phyloP scores from a whole-genome alignment of 2,888 invertebrate genomes.

The Cheilosia urbana region DNA sequence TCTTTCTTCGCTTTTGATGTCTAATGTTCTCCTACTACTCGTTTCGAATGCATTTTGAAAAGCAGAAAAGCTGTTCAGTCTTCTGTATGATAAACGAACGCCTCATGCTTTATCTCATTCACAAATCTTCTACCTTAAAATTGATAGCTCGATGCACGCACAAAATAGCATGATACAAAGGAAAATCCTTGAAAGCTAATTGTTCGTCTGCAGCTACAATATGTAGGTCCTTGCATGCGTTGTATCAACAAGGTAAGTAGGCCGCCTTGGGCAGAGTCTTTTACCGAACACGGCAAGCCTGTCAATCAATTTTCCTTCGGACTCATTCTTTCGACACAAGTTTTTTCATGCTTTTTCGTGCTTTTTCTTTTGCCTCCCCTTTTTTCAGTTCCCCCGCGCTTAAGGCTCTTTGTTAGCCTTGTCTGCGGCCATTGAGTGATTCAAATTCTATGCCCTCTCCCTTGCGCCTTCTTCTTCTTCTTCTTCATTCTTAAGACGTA shows the following conservation, averaged over 20 bases:
- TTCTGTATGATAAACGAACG: too few species aligned
- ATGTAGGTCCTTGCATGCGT: constrained; percentile 22
- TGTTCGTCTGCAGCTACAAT: constrained; percentile 33
- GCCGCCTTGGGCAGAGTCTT: constrained; percentile 6
- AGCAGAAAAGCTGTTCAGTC: too few species aligned
- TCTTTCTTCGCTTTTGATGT: too few species aligned
- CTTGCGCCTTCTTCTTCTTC: constrained; percentile 27
- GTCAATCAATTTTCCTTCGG: constrained; percentile 63
- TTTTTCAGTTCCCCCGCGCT: constrained; percentile 11
- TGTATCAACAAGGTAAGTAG: constrained; percentile 42
- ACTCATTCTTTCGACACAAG: constrained; percentile 37
- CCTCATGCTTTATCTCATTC: background rate
- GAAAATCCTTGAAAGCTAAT: constrained; percentile 45
- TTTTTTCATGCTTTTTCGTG: constrained; percentile 13
- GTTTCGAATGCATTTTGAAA: too few species aligned
- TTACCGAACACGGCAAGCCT: constrained; percentile 39
- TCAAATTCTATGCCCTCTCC: constrained; percentile 37
- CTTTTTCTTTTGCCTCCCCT: background rate
- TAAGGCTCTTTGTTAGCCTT: constrained; percentile 63
- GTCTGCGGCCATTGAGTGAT: constrained; percentile 71
- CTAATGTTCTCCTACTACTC: too few species aligned
- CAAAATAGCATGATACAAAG: background rate
- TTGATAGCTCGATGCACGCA: background rate
- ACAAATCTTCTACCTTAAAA: background rate
- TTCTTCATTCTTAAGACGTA: background rate